Evolutionary conservation across 2,797 vertebrate genomes (phyloP).

Genomic region (Eidolon dupreanum): DNA sequence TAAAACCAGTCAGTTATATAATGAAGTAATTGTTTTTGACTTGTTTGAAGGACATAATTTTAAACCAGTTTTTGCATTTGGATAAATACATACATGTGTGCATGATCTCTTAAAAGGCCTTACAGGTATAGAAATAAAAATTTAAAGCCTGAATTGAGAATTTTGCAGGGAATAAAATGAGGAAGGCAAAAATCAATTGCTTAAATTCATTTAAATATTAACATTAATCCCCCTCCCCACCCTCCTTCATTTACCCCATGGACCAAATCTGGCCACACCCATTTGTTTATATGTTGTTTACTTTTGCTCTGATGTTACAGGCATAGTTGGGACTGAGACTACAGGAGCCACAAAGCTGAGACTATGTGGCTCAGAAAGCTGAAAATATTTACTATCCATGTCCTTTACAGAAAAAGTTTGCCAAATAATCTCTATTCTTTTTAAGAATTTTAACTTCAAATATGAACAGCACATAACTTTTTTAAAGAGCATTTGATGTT

Average conservation of each 20-base stretch:
- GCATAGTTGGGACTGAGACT: not conserved
- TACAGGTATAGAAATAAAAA: not conserved
- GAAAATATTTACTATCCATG: not conserved
- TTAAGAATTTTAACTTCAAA: slow-evolving; percentile 27
- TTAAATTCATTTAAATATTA: slow-evolving; percentile 17
- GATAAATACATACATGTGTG: not conserved
- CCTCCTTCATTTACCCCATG: not conserved
- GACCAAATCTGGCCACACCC: not conserved
- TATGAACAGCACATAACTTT: not conserved
- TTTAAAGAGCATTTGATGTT: slow-evolving; percentile 6
- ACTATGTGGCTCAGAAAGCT: not conserved
- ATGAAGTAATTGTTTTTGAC: not conserved
- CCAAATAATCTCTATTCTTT: not conserved
- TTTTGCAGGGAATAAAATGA: slow-evolving; percentile 32
- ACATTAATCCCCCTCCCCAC: not conserved
- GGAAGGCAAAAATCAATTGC: not conserved
- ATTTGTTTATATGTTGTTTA: not conserved
- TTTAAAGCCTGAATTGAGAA: not conserved
- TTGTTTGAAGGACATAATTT: not conserved
- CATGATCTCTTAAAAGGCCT: not conserved
- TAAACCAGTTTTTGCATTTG: slow-evolving; percentile 23
- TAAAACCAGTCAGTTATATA: not conserved
- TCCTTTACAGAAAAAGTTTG: not conserved
- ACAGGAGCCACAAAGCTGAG: not conserved
- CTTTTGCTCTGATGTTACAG: not conserved